These are phyloP conservation scores for Lanius collurio DNA, from an alignment of 2,113 vertebrate species.

Conservation along the genomic window DNA sequence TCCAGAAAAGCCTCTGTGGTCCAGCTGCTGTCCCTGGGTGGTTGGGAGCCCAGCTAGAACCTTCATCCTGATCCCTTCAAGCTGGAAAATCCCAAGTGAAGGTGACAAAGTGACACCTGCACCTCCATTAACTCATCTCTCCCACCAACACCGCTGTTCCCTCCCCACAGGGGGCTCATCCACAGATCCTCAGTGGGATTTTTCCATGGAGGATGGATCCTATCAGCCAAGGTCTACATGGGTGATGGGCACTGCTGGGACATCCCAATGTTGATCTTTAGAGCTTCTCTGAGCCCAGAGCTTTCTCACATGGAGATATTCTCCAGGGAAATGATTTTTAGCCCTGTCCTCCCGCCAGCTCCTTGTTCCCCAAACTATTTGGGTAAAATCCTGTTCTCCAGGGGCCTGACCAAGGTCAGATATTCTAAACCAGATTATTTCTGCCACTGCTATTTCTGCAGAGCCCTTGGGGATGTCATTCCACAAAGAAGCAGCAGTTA, in stretches of 20 bases:
- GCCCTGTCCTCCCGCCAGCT: background rate
- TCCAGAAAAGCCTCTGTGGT: background rate
- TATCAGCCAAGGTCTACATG: background rate
- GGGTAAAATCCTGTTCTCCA: background rate
- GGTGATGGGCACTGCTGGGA: background rate
- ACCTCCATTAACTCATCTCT: background rate
- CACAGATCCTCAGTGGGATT: background rate
- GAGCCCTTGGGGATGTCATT: background rate
- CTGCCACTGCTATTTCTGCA: constrained; percentile 38
- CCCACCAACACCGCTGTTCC: fast-evolving
- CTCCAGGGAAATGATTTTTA: background rate
- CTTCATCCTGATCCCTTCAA: background rate
- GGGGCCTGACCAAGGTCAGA: background rate
- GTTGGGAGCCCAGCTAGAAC: background rate
- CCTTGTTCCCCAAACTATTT: background rate
- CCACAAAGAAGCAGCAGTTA: background rate
- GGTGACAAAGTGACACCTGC: background rate
- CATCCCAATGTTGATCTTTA: background rate
- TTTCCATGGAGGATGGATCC: background rate
- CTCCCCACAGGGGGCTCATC: background rate
- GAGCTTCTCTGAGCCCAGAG: background rate
- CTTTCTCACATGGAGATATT: background rate
- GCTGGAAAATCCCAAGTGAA: background rate
- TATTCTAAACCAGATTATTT: background rate
- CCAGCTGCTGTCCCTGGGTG: background rate